These are phyloP conservation scores for Hydropotes inermis DNA, from an alignment of 2,113 vertebrate species.

Conservation along the genomic window DNA sequence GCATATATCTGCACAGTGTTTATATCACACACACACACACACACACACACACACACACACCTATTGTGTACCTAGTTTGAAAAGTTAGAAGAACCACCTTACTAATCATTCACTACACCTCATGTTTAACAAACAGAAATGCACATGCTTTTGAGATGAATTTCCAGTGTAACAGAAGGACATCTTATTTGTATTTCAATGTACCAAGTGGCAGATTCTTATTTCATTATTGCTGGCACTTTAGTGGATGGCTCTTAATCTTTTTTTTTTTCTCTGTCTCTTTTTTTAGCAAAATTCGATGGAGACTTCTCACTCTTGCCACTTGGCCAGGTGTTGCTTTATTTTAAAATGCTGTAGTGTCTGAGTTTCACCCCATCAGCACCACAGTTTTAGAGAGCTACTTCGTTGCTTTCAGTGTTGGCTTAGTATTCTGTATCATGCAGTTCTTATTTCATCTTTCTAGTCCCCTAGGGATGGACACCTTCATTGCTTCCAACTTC, in stretches of 20 bases:
- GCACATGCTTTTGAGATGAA: constrained; percentile 87
- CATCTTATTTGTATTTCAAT: constrained; percentile 91
- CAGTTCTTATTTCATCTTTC: background rate
- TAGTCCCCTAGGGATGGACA: background rate
- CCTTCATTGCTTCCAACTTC: background rate
- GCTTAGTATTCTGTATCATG: background rate
- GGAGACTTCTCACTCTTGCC: constrained; percentile 69
- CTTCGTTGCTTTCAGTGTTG: background rate
- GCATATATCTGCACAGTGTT: background rate
- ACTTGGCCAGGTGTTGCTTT: background rate
- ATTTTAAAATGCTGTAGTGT: background rate
- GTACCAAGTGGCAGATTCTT: constrained; percentile 87
- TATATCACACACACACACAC: background rate
- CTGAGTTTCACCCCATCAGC: background rate
- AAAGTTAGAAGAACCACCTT: constrained; percentile 87
- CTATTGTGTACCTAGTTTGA: constrained; percentile 35
- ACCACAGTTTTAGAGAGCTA: background rate
- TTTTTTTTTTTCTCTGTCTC: background rate
- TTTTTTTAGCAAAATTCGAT: constrained; percentile 63
- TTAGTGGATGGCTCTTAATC: constrained; percentile 89
- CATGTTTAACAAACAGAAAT: constrained; percentile 90
- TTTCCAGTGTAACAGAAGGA: constrained; percentile 85
- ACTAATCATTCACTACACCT: constrained; percentile 88
- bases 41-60: background rate
- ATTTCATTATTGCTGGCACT: constrained; percentile 89